Percentiles rank a stretch among this genome's conserved stretches.
These are phyloP conservation scores for Amiota minor DNA, from an alignment of 2,888 invertebrate genomes.

Conservation along the genomic window DNA sequence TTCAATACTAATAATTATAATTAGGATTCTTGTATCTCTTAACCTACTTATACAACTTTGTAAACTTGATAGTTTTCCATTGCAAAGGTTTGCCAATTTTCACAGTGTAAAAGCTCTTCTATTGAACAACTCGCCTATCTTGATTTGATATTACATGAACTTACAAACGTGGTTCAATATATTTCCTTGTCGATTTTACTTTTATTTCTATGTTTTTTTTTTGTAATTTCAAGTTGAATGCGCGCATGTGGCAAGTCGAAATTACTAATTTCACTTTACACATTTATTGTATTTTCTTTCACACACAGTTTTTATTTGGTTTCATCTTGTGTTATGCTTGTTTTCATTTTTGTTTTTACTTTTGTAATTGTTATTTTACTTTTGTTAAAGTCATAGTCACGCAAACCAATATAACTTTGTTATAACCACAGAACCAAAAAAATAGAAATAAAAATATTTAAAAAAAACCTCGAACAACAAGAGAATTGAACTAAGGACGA, in stretches of 20 bases:
- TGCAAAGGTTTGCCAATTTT: too few species aligned
- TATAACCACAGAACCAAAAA: constrained; percentile 57
- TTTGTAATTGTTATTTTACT: constrained; percentile 65
- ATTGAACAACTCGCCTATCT: too few species aligned
- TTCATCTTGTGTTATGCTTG: constrained; percentile 26
- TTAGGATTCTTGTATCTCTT: too few species aligned
- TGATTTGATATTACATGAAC: too few species aligned
- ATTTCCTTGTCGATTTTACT: not conserved
- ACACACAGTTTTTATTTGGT: not conserved
- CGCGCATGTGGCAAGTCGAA: constrained; percentile 48
- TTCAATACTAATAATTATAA: too few species aligned
- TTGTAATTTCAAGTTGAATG: constrained; percentile 6
- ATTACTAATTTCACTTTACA: constrained; percentile 51
- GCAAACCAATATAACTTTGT: constrained; percentile 67
- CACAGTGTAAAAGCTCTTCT: too few species aligned
- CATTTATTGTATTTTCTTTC: not conserved
- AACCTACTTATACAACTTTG: too few species aligned
- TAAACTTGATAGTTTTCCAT: too few species aligned
- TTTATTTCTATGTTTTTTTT: not conserved
- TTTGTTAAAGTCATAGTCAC: constrained; percentile 60
- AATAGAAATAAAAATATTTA: constrained; percentile 9
- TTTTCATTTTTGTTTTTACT: constrained; percentile 20
- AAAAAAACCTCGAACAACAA: not conserved
- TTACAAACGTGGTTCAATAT: not conserved
- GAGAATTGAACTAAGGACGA: not conserved